These are phyloP conservation scores for Coregonus clupeaformis DNA, from an alignment of 2,113 vertebrate genomes.

Conservation along the genomic window DNA sequence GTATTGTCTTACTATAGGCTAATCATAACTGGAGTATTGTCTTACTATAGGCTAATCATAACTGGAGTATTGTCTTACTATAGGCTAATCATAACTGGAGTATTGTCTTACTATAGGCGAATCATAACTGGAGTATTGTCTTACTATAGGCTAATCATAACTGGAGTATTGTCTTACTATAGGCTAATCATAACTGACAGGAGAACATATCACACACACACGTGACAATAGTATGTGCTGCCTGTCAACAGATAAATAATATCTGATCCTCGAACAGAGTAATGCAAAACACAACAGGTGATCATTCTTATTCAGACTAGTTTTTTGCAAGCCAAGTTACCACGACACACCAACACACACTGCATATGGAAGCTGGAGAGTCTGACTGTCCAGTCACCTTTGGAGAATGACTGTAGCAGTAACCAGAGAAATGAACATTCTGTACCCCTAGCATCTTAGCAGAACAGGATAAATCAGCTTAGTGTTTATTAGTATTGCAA, in stretches of 20 bases:
- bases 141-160: background rate
- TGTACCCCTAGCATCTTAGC: background rate
- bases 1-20: background rate
- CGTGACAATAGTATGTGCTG: background rate
- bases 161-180: background rate
- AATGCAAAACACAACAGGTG: background rate
- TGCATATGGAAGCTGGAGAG: background rate
- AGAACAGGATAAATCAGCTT: conserved; percentile 3
- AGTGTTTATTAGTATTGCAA: conserved; percentile 3
- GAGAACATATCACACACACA: background rate
- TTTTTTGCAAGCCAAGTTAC: background rate
- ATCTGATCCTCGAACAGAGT: background rate
- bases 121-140: background rate
- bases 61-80: background rate
- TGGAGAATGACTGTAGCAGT: conserved; percentile 14
- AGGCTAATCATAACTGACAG: background rate
- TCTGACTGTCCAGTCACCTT: background rate
- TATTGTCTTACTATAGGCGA: background rate
- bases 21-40: background rate
- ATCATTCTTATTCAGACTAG: background rate
- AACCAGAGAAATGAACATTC: conserved; percentile 8
- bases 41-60: background rate
- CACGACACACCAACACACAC: background rate
- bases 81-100: background rate
- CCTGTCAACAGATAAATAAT: background rate